A percentile compares a stretch with the other conserved stretches of the same genome.
phyloP scores from a whole-genome alignment of 2,888 invertebrate genomes.

The Macrosiphum euphorbiae region DNA sequence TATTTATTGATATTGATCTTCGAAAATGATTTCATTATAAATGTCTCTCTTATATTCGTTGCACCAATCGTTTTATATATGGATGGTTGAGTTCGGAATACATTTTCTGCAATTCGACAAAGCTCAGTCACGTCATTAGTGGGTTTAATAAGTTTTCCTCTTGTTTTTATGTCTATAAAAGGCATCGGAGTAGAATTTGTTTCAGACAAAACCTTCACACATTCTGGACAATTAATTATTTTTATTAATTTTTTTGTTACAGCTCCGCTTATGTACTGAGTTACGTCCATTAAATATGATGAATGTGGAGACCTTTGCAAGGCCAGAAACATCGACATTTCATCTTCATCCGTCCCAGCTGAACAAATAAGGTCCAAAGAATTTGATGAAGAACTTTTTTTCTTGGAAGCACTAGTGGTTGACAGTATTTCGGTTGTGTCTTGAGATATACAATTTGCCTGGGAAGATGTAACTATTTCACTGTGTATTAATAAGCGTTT shows the following conservation, averaged over 20 bases:
- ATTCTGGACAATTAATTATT: neutral
- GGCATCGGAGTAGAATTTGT: neutral
- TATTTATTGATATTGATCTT: constrained; percentile 4
- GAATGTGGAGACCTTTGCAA: neutral
- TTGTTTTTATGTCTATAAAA: neutral
- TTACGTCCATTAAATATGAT: neutral
- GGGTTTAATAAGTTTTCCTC: neutral
- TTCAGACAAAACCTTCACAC: neutral
- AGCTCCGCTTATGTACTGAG: neutral
- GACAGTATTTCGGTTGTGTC: too few species aligned
- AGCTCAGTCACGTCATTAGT: neutral
- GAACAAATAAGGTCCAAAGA: too few species aligned
- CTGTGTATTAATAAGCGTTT: too few species aligned
- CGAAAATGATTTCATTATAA: neutral
- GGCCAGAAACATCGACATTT: neutral
- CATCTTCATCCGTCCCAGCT: neutral
- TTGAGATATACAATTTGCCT: too few species aligned
- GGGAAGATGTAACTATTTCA: too few species aligned
- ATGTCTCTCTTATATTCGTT: neutral
- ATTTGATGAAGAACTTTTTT: too few species aligned
- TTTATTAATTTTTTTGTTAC: too few species aligned
- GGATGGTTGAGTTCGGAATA: neutral
- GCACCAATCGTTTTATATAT: neutral
- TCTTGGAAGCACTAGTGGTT: too few species aligned
- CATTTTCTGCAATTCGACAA: constrained; percentile 4